Conservation (phyloP, 2,113 vertebrate genomes). For the Glareola pratincola region DNA sequence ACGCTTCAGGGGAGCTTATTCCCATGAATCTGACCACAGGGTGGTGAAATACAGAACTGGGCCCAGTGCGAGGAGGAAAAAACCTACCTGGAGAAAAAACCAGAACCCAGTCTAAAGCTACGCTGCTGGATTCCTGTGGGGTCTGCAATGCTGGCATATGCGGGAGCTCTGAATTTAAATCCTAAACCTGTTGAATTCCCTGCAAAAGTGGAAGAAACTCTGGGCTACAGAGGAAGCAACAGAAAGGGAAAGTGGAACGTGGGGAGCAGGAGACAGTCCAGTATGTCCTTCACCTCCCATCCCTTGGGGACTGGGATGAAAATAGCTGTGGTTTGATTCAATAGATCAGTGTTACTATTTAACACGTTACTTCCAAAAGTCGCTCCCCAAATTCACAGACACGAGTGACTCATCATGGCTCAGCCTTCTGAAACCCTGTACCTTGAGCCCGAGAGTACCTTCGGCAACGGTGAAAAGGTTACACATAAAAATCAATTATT, state of each 20-base stretch:
- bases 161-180: background rate
- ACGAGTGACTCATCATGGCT: background rate
- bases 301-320: background rate
- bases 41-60: background rate
- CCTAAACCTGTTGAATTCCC: background rate
- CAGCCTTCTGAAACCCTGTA: background rate
- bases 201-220: background rate
- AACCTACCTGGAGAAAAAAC: background rate
- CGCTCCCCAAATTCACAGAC: background rate
- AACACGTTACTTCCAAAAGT: background rate
- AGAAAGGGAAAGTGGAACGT: background rate
- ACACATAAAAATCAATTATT: background rate
- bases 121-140: background rate
- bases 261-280: background rate
- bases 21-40: background rate
- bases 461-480: rapidly evolving
- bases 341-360: background rate
- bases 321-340: background rate
- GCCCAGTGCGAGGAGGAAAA: background rate
- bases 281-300: background rate
- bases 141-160: background rate
- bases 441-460: rapidly evolving
- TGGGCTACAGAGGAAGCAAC: background rate
- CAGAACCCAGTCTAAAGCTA: background rate
- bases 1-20: background rate